A percentile compares a stretch with the other conserved stretches of the same genome.
phyloP scores from a whole-genome alignment of 2,888 invertebrate genomes.

The Athetis lepigone region DNA sequence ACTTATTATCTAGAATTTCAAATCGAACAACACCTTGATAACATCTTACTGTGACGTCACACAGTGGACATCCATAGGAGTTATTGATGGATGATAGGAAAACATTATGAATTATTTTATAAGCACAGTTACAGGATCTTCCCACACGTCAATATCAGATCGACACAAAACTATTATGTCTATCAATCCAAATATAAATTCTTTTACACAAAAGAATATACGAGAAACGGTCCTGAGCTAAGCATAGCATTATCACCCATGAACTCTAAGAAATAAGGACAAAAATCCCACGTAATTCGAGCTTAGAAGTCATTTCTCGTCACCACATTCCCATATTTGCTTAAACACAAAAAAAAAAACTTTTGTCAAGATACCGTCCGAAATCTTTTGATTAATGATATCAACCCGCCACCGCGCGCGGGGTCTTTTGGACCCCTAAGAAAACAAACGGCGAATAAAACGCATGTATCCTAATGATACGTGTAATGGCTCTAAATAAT shows the following conservation, averaged over 20 bases:
- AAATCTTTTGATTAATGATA: conserved; percentile 84
- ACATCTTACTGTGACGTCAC: background rate
- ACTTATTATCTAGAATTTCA: background rate
- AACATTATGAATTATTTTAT: conserved; percentile 29
- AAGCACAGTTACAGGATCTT: conserved; percentile 50
- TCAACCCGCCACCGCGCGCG: conserved; percentile 75
- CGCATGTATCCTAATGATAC: conserved; percentile 83
- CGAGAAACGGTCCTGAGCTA: background rate
- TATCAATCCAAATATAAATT: conserved; percentile 61
- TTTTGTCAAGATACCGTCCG: conserved; percentile 81
- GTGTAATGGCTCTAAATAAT: conserved; percentile 85
- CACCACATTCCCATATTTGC: conserved; percentile 84
- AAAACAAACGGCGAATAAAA: conserved; percentile 84
- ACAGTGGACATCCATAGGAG: conserved; percentile 16
- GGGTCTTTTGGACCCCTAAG: conserved; percentile 78
- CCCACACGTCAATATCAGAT: conserved; percentile 56
- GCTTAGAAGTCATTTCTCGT: conserved; percentile 35
- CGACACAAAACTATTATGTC: conserved; percentile 54
- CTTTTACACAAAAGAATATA: conserved; percentile 45
- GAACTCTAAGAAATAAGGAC: background rate
- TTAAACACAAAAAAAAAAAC: conserved; percentile 84
- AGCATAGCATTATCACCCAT: conserved; percentile 15
- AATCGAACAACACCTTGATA: background rate
- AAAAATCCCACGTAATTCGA: background rate
- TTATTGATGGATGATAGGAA: conserved; percentile 32